Evolutionary conservation across 2,113 vertebrate species (phyloP).

Genomic region (Podarcis raffonei): DNA sequence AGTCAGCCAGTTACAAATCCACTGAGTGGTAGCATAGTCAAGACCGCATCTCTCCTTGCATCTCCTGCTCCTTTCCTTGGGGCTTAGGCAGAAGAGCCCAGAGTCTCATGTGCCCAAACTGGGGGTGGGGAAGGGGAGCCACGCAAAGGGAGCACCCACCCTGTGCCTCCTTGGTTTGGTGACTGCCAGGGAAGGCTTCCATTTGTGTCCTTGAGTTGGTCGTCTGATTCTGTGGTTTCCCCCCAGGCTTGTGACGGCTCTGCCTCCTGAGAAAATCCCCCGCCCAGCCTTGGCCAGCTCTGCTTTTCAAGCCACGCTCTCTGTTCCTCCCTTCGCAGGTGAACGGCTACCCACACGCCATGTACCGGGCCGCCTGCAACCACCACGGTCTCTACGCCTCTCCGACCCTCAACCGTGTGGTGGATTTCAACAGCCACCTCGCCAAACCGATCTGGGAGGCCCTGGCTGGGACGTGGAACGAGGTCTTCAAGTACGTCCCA

Average conservation of each 20-base stretch:
- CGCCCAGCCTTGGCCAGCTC: neutral
- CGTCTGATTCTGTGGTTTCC: too few relatives aligned
- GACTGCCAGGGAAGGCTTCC: neutral
- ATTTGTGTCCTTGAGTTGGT: neutral
- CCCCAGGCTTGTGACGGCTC: too few relatives aligned
- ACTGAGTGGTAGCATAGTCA: too few relatives aligned
- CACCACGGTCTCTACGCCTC: slow-evolving; percentile 33
- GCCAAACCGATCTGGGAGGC: neutral
- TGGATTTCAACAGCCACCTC: slow-evolving; percentile 44
- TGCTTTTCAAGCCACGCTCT: neutral
- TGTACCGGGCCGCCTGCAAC: slow-evolving; percentile 14
- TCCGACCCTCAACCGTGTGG: neutral
- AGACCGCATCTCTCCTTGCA: neutral
- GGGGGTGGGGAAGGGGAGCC: neutral
- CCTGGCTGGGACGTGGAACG: slow-evolving; percentile 6
- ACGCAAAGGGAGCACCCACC: neutral
- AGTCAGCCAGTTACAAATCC: too few relatives aligned
- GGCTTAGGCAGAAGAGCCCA: neutral
- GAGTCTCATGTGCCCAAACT: neutral
- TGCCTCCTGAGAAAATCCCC: too few relatives aligned
- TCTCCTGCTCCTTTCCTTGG: neutral
- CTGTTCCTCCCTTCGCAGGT: neutral
- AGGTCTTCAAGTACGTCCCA: slow-evolving; percentile 30
- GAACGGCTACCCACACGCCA: neutral
- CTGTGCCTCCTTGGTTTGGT: neutral